Conservation (phyloP, 2,888 invertebrate genomes). For the Troides aeacus region DNA sequence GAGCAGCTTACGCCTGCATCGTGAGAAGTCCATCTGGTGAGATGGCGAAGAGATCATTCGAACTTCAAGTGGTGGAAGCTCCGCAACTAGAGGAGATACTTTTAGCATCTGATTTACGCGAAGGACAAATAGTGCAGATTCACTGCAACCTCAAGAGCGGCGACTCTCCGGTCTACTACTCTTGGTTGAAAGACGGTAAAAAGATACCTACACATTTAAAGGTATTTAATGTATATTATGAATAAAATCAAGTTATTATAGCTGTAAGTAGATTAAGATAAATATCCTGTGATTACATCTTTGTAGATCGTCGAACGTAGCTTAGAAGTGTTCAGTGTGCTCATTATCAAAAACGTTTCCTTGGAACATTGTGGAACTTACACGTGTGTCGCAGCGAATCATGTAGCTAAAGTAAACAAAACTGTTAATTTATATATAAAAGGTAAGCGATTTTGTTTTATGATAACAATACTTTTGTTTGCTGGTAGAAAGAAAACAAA, state of each 20-base stretch:
- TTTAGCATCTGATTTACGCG: slow-evolving; percentile 88
- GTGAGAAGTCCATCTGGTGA: slow-evolving; percentile 88
- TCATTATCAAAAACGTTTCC: slow-evolving; percentile 86
- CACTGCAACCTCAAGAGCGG: slow-evolving; percentile 89
- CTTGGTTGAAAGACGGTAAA: slow-evolving; percentile 85
- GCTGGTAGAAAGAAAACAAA: no score
- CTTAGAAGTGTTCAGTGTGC: slow-evolving; percentile 84
- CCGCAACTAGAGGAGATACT: slow-evolving; percentile 91
- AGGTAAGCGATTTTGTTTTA: slow-evolving; percentile 69
- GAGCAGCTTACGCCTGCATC: slow-evolving; percentile 88
- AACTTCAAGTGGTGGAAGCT: slow-evolving; percentile 85
- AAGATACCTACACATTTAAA: slow-evolving; percentile 83
- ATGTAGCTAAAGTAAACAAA: slow-evolving; percentile 85
- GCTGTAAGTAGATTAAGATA: background rate
- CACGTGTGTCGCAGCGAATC: slow-evolving; percentile 86
- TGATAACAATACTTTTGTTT: background rate
- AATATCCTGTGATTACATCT: background rate
- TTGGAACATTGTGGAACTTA: slow-evolving; percentile 85
- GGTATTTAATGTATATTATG: slow-evolving; percentile 56
- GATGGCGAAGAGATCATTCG: slow-evolving; percentile 85
- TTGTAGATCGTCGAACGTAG: slow-evolving; percentile 83
- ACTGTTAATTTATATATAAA: slow-evolving; percentile 86
- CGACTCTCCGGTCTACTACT: slow-evolving; percentile 85
- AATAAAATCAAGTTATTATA: background rate
- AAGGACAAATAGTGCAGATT: slow-evolving; percentile 91